Conservation (phyloP, 1,140 invertebrate species). For the Physella acuta region DNA sequence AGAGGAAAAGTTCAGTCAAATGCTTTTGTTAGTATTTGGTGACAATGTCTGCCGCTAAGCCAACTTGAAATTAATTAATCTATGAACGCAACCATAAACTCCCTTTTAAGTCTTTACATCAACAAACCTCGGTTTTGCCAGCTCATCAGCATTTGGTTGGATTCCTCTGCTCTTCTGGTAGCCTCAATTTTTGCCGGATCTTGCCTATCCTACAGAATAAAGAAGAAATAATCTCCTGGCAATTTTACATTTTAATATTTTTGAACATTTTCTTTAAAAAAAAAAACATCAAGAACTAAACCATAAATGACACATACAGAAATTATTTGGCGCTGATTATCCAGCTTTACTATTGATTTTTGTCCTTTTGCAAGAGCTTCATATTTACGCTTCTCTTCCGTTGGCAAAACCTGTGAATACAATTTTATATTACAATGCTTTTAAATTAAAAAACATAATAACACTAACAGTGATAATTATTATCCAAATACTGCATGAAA, state of each 20-base stretch:
- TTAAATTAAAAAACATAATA: too few species aligned
- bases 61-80: too few species aligned
- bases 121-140: conserved; percentile 10
- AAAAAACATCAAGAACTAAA: not conserved
- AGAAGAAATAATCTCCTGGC: not conserved
- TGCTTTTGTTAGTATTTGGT: too few species aligned
- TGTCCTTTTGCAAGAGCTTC: not conserved
- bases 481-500: too few species aligned
- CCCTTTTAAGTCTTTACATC: too few species aligned
- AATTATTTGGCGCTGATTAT: conserved; percentile 11
- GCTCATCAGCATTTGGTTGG: not conserved
- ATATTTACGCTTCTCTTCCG: not conserved
- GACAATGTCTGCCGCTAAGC: too few species aligned
- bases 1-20: too few species aligned
- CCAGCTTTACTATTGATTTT: not conserved
- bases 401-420: not conserved
- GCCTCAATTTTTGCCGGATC: not conserved
- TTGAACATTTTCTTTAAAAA: too few species aligned
- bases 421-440: too few species aligned
- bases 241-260: not conserved
- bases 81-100: too few species aligned
- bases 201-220: not conserved
- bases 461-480: too few species aligned
- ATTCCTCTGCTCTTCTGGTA: not conserved
- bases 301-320: not conserved